Evolutionary conservation across 2,113 vertebrate species (phyloP).

Genomic region (Calidris pygmaea): DNA sequence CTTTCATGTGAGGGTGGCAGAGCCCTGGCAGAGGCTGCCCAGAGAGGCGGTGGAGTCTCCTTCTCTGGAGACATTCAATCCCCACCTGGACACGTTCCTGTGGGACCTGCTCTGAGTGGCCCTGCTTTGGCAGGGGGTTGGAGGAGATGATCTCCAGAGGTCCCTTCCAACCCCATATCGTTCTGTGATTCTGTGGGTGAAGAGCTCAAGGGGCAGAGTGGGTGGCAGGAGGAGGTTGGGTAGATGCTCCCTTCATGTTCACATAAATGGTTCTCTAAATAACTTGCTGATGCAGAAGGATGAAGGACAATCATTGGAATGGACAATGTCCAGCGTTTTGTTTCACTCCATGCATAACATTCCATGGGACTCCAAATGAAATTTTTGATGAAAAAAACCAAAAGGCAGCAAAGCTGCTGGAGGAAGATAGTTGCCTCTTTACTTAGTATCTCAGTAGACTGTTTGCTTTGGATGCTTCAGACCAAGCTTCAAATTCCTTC

Average conservation of each 20-base stretch:
- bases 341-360: not conserved
- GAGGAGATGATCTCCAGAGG: no score
- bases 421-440: not conserved
- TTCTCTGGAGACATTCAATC: no score
- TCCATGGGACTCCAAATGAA: not conserved
- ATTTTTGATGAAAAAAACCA: not conserved
- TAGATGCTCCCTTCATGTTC: not conserved
- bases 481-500: not conserved
- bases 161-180: no score
- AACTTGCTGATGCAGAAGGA: not conserved
- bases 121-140: no score
- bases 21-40: no score
- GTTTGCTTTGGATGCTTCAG: not conserved
- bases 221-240: not conserved
- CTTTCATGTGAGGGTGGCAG: no score
- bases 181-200: no score
- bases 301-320: not conserved
- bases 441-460: not conserved
- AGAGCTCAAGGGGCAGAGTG: not conserved
- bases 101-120: no score
- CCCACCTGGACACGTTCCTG: no score
- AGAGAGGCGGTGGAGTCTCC: no score
- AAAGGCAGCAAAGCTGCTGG: not conserved
- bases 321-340: accelerated
- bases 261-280: accelerated